phyloP scores from a whole-genome alignment of 1,140 invertebrate species.

The Elymnias hypermnestra region DNA sequence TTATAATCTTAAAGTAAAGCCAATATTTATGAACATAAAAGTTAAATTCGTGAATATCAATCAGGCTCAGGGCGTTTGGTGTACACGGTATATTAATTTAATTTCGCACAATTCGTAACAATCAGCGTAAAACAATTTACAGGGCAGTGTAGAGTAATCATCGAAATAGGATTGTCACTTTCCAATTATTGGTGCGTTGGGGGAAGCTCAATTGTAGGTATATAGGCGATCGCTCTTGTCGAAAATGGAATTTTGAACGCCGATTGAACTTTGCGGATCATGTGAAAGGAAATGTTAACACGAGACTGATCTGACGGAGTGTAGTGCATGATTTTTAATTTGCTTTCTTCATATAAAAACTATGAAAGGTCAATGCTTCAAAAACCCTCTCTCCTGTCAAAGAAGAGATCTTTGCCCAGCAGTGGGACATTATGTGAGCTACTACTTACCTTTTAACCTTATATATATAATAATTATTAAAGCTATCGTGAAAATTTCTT shows the following conservation, averaged over 20 bases:
- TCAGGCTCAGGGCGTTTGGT: slow-evolving; percentile 19
- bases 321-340: no score
- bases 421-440: no score
- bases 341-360: no score
- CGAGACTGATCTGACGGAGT: no score
- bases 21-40: slow-evolving; percentile 14
- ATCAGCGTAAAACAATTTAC: slow-evolving; percentile 48
- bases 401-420: no score
- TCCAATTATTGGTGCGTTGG: slow-evolving; percentile 57
- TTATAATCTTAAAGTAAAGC: slow-evolving; percentile 3
- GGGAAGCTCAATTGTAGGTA: slow-evolving; percentile 38
- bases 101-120: slow-evolving; percentile 42
- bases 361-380: no score
- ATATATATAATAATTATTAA: no score
- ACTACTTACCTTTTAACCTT: no score
- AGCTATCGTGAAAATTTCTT: no score
- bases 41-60: slow-evolving; percentile 22
- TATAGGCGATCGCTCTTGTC: slow-evolving; percentile 18
- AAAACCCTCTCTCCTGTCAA: no score
- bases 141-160: slow-evolving; percentile 55
- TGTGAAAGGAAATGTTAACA: neutral
- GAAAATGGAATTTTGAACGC: slow-evolving; percentile 2
- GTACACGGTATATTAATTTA: slow-evolving; percentile 26
- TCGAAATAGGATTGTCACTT: slow-evolving; percentile 70
- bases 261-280: slow-evolving; percentile 1